Conservation (phyloP, 2,797 vertebrate species). For the Cygnus olor region DNA sequence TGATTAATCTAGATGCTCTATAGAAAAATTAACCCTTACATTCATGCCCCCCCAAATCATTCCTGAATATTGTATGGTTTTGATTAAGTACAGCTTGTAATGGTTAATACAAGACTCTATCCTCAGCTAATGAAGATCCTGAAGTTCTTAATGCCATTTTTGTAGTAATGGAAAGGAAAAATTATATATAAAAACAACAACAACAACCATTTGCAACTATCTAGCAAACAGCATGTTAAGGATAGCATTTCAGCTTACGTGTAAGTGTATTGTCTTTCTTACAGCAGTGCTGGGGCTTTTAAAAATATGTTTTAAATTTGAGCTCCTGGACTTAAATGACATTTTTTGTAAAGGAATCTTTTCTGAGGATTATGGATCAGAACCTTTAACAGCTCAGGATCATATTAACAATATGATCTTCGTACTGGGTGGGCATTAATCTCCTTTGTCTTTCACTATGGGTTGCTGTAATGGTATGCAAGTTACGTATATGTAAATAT, state of each 20-base stretch:
- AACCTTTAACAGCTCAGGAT: background rate
- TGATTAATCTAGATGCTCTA: background rate
- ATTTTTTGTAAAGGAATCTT: background rate
- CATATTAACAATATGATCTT: accelerated
- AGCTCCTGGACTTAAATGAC: background rate
- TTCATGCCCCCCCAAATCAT: background rate
- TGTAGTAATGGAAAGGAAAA: background rate
- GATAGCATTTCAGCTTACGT: background rate
- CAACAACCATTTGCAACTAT: background rate
- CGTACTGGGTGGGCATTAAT: too few relatives aligned
- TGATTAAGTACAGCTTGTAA: background rate
- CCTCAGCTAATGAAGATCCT: background rate
- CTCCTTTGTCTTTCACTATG: background rate
- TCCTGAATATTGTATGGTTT: background rate
- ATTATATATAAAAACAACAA: too few relatives aligned
- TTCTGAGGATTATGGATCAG: background rate
- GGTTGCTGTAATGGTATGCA: background rate
- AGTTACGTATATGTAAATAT: background rate
- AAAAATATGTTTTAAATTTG: background rate
- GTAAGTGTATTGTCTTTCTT: background rate
- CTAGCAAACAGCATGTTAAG: background rate
- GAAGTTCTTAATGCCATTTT: background rate
- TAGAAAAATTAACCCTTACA: background rate
- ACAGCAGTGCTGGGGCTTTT: background rate
- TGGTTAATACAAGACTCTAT: background rate